Base-by-base conservation (phyloP, 2,113 vertebrate genomes). In the Coregonus clupeaformis region DNA sequence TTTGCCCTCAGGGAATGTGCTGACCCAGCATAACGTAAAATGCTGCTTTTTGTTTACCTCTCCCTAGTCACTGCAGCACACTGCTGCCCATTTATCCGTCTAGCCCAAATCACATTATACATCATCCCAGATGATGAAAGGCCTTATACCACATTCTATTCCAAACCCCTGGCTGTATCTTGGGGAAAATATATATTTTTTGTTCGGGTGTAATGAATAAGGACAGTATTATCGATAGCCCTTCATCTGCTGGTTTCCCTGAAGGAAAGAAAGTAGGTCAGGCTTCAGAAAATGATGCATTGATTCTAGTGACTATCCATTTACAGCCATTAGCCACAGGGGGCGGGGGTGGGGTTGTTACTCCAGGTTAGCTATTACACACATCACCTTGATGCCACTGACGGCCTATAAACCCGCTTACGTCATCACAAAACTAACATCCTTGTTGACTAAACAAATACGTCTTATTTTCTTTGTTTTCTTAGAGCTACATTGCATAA, bases 221-320 rank as follows among this genome's bases (percentile, higher is more conserved):
- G 22, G 59, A 25, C 59, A 2, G 22, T 25, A 22, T 62, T n/a
- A 24, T n/a, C 11, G 22, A 62, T 25, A n/a, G n/a, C 16, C 14
- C 14, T 45, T 18, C 5, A 20, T 45, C 32, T 11, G 67, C 20
- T 42, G 36, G 2, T 68, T 18, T 18, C 11, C 20, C 7, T 27
- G 68, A 45, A 62, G 24, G n/a, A 70, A 73, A 32, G 57, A 77
- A 79, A 79, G 47, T 77, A 83, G 81, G 81, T 80, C 75, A 83
- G 47, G 57, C 14, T 18, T 65, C 72, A 68, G 57, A 62, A 57
- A 60, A 25, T 57, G 72, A 75, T 67, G 55, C 70, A 69, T 82
- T 42, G 76, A 76, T 68, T 79, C 68, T 77, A 68, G 73, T 60
- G 68, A 55, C 66, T 74, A 73, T 69, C 73, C 76, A 70, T 76